Conservation (phyloP, 2,888 invertebrate species). For the Drosophila nigritarsus region DNA sequence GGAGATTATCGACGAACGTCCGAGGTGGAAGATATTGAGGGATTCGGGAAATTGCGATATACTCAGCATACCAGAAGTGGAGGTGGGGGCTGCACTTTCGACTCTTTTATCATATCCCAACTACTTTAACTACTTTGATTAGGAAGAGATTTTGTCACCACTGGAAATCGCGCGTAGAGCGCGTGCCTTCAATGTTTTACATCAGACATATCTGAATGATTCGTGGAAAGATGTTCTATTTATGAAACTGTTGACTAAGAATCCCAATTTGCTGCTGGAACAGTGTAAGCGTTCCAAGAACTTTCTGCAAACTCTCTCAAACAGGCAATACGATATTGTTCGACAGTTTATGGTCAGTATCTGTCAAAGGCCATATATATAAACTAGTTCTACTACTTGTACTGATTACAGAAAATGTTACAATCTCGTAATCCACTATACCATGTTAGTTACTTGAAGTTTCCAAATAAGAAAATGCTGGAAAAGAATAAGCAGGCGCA, state of each 20-base stretch:
- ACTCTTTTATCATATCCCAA: no score
- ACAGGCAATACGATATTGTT: conserved; percentile 74
- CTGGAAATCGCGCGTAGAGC: conserved; percentile 76
- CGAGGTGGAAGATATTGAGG: conserved; percentile 80
- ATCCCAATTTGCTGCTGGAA: conserved; percentile 68
- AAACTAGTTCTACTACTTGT: not conserved
- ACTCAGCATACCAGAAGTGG: conserved; percentile 74
- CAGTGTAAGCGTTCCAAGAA: conserved; percentile 74
- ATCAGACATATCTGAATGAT: conserved; percentile 81
- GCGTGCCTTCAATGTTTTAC: conserved; percentile 74
- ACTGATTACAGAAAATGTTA: conserved; percentile 81
- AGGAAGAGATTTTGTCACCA: conserved; percentile 77
- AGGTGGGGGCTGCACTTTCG: conserved; percentile 41
- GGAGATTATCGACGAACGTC: conserved; percentile 65
- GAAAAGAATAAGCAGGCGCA: conserved; percentile 63
- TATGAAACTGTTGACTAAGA: conserved; percentile 70
- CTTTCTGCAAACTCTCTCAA: conserved; percentile 55
- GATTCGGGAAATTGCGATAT: conserved; percentile 80
- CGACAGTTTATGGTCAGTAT: conserved; percentile 75
- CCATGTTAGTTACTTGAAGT: conserved; percentile 72
- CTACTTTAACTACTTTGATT: fast-evolving
- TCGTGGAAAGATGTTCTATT: conserved; percentile 82
- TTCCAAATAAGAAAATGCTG: conserved; percentile 67
- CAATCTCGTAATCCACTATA: conserved; percentile 82
- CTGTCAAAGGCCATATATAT: not conserved